phyloP scores from a whole-genome alignment of 2,113 vertebrate species.

The Telmatochromis brachygnathus region DNA sequence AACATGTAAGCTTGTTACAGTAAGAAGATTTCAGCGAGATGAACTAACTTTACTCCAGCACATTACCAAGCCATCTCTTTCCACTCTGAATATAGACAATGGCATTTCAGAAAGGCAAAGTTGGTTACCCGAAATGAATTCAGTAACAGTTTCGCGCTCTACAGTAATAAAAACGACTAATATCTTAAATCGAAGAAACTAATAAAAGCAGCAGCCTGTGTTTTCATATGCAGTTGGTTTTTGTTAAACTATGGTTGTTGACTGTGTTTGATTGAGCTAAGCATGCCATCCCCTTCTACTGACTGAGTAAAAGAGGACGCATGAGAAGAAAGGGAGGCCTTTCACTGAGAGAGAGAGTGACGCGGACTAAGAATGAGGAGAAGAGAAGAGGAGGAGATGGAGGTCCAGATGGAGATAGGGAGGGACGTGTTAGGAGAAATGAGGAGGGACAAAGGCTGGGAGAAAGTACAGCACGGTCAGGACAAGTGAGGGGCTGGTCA shows the following conservation, averaged over 20 bases:
- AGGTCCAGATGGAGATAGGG: neutral
- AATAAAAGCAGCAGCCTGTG: neutral
- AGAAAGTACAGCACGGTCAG: neutral
- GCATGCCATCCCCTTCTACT: neutral
- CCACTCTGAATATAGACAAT: neutral
- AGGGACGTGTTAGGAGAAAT: neutral
- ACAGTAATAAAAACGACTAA: neutral
- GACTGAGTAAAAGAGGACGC: neutral
- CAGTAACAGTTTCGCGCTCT: neutral
- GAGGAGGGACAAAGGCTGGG: neutral
- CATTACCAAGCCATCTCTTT: neutral
- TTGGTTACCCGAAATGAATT: neutral
- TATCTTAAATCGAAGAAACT: neutral
- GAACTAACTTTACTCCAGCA: constrained; percentile 61
- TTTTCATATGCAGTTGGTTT: neutral
- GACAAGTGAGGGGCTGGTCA: neutral
- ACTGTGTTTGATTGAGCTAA: constrained; percentile 5
- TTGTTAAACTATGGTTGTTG: neutral
- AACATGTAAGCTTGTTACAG: constrained; percentile 62
- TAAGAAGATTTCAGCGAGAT: constrained; percentile 67
- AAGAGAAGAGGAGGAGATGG: neutral
- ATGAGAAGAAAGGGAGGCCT: constrained; percentile 17
- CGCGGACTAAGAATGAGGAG: neutral
- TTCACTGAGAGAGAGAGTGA: neutral
- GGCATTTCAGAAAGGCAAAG: neutral